A percentile compares a stretch with the other conserved stretches of the same genome.
Evolutionary conservation across 2,113 vertebrate genomes (phyloP).

Genomic region (Epinephelus cyanopodus): DNA sequence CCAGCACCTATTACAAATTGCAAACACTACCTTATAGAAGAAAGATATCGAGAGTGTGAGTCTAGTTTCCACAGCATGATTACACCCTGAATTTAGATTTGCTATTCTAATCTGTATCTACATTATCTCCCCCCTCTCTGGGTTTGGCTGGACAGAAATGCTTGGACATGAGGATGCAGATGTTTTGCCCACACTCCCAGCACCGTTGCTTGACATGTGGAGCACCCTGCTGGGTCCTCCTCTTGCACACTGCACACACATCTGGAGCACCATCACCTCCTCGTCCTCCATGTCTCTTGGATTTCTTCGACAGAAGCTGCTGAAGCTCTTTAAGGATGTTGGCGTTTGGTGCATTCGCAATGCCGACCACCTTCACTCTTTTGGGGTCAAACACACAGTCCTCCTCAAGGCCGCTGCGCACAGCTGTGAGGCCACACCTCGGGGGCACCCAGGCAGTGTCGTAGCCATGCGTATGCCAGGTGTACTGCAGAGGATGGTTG

Average conservation of each 20-base stretch:
- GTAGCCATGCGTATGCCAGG: constrained; percentile 67
- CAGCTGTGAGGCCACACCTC: constrained; percentile 65
- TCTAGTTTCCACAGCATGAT: not conserved
- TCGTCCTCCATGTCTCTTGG: not conserved
- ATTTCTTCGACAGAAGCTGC: constrained; percentile 57
- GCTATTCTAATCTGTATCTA: not conserved
- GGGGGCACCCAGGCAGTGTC: constrained; percentile 83
- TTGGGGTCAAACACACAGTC: constrained; percentile 83
- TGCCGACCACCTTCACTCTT: constrained; percentile 65
- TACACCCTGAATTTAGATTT: not conserved
- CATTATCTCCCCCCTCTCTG: not conserved
- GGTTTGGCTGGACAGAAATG: constrained; percentile 62
- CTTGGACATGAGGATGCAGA: constrained; percentile 76
- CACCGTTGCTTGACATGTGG: constrained; percentile 70
- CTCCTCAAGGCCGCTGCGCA: constrained; percentile 79
- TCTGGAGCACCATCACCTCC: not conserved
- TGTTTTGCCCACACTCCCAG: constrained; percentile 78
- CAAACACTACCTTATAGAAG: not conserved
- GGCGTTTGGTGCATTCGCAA: constrained; percentile 62
- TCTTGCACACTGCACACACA: constrained; percentile 74
- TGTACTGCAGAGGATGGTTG: constrained; percentile 68
- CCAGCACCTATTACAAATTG: not conserved
- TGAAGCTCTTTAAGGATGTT: constrained; percentile 62
- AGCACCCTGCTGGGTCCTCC: constrained; percentile 46
- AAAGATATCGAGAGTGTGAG: not conserved